phyloP scores from a whole-genome alignment of 2,797 vertebrate genomes.

The Poecile montanus region DNA sequence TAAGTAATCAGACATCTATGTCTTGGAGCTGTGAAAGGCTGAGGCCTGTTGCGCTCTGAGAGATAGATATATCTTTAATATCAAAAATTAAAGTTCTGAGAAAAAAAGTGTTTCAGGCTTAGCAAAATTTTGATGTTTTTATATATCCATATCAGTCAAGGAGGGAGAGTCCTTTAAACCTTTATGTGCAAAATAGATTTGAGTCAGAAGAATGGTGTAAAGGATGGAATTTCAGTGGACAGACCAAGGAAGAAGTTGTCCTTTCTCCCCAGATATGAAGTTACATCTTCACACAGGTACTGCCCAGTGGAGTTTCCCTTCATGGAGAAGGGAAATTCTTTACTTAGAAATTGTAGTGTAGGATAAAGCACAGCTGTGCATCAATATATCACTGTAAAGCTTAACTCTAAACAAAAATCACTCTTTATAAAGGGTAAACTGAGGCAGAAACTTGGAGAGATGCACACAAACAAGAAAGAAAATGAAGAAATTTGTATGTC shows the following conservation, averaged over 20 bases:
- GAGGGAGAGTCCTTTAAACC: background rate
- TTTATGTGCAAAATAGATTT: background rate
- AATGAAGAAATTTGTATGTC: background rate
- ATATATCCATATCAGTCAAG: background rate
- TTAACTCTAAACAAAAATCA: background rate
- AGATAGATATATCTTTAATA: slow-evolving; percentile 61
- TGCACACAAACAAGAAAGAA: background rate
- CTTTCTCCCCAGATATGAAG: background rate
- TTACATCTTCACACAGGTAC: background rate
- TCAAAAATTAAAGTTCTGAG: slow-evolving; percentile 56
- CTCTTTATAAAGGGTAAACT: background rate
- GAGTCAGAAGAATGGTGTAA: background rate
- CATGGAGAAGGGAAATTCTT: background rate
- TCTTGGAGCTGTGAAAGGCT: slow-evolving; percentile 64
- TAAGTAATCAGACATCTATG: slow-evolving; percentile 73
- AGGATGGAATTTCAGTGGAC: background rate
- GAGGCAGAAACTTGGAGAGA: background rate
- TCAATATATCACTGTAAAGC: background rate
- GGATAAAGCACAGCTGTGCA: background rate
- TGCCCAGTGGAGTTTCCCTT: background rate
- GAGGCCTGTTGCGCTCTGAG: slow-evolving; percentile 43
- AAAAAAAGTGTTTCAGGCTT: slow-evolving; percentile 1
- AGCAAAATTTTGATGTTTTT: background rate
- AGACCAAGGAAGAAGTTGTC: background rate
- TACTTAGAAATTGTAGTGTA: background rate